Conservation (phyloP, 92 coral and sea anemone species). For the Epizoanthus ramosus region DNA sequence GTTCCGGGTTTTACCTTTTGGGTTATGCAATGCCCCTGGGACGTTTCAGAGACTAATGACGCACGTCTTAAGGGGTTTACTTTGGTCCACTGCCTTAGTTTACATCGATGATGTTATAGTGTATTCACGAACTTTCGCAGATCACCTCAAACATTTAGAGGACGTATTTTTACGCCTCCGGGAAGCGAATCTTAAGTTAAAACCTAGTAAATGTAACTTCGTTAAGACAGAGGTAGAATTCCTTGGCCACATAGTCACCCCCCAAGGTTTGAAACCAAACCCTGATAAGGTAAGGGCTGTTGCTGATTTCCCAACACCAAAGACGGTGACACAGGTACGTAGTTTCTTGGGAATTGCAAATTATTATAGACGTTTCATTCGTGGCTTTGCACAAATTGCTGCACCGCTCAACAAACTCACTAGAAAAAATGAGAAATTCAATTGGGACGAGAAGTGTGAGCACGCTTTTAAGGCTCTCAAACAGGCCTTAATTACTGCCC, state of each 20-base stretch:
- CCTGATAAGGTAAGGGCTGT: too few relatives aligned
- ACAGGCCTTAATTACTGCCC: background rate
- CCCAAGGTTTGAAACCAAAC: too few relatives aligned
- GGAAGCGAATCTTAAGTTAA: too few relatives aligned
- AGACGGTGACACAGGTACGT: too few relatives aligned
- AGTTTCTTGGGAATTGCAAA: too few relatives aligned
- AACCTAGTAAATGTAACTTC: too few relatives aligned
- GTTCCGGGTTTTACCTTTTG: constrained; percentile 51
- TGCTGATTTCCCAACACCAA: too few relatives aligned
- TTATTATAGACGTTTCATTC: too few relatives aligned
- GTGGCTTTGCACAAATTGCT: background rate
- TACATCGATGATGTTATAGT: constrained; percentile 63
- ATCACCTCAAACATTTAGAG: constrained; percentile 47
- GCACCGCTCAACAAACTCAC: background rate
- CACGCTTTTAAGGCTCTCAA: background rate
- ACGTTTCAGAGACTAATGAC: constrained; percentile 54
- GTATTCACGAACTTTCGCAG: constrained; percentile 20
- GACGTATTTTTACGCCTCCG: constrained; percentile 3
- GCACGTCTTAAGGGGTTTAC: constrained; percentile 45
- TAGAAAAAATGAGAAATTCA: background rate
- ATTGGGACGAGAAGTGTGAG: background rate
- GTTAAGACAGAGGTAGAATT: too few relatives aligned
- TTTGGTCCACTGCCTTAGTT: constrained; percentile 34
- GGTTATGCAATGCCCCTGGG: constrained; percentile 52
- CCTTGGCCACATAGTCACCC: too few relatives aligned